Base-by-base conservation (phyloP, 2,797 vertebrate genomes). In the Champsocephalus gunnari region DNA sequence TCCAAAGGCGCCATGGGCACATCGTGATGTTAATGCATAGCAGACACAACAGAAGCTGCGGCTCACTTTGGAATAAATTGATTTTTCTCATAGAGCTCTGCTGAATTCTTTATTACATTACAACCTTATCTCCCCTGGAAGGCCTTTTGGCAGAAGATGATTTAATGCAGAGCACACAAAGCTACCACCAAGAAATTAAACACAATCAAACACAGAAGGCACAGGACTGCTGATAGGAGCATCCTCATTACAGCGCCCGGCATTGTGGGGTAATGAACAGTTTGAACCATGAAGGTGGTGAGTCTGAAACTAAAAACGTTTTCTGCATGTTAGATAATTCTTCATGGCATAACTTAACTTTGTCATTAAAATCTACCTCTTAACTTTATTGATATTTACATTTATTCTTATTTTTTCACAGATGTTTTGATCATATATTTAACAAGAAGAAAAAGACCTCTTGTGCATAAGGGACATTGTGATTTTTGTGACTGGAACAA, bases 121-220 rank as follows among this genome's bases (percentile, higher is more conserved):
- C 56, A 72, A 57, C 55, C 71, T 80, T 85, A 80, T 85, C 82
- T 83, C 56, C 44, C 34, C 49, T 75, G 70, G 71, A 84, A 82
- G 73, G 24, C 75, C 53, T n/a, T 63, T 34, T 71, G 80, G 75
- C 73, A 77, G 53, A 38, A 62, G 54, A 73, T 74, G 77, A 84
- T 86, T 86, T 80, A 88, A 86, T 82, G 72, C 75, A 54, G 57
- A 58, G 54, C 79, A 73, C 77, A 84, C 65, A 84, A 81, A 88
- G 73, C 73, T 56, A 50, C 69, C 70, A 61, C 61, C 61, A 67
- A 66, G 66, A 60, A 86, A 87, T 90, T 78, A 86, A 88, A 82
- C 70, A 82, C 79, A 80, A 84, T 84, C 87, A 83, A 74, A 71
- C 43, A 62, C 55, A 50, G 61, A 65, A 74, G 64, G 54, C 66